Base-by-base conservation (phyloP, 35 echinoderm and acorn worm species). In the Ptychodera flava region DNA sequence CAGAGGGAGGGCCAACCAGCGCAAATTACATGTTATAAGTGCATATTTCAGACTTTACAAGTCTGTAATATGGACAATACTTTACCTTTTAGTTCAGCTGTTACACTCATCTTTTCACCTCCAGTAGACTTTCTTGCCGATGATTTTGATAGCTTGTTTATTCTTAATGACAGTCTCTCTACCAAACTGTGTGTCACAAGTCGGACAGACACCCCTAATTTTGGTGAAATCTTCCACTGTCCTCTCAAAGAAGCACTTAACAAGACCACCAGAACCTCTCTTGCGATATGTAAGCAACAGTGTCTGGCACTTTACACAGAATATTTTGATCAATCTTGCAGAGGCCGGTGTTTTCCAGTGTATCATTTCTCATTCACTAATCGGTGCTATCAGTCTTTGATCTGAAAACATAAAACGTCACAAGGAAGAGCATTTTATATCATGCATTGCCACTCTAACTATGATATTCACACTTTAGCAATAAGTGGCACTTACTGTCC, bases 201-300 rank as follows among this genome's bases (percentile, higher is more conserved):
- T 84, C 6, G 90, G 90, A 75, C 90, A 92, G 28, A 92, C 84
- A 33, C 84, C 84, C 32, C 28, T 30, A 16, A 33, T 31, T 0
- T 75, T 31, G 52, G 84, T 86, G 52, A 30, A 86, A 77, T 86
- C 30, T 16, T 38, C 86, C 31, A 88, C 83, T 29, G 79, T 83
- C 15, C 86, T 88, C 81, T 92, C 90, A 15, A 92, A 15, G 76
- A 82, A 92, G 32, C 90, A 92, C 81, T 92, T 92, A 0, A 92
- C 90, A n/a, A 92, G 85, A 1, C 89, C 89, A 36, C 88, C 88
- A 76, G 80, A 88, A 32, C 90, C 90, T 29, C 90, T n/a, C 38
- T 92, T 92, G 33, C 83, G 78, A 35, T 92, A 92, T 0, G 80
- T 78, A 33, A 92, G 36, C 16, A 92, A 77, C 64, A 92, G 77